Base-by-base conservation (phyloP, 2,888 invertebrate species). In the Drosophila austrosaltans region DNA sequence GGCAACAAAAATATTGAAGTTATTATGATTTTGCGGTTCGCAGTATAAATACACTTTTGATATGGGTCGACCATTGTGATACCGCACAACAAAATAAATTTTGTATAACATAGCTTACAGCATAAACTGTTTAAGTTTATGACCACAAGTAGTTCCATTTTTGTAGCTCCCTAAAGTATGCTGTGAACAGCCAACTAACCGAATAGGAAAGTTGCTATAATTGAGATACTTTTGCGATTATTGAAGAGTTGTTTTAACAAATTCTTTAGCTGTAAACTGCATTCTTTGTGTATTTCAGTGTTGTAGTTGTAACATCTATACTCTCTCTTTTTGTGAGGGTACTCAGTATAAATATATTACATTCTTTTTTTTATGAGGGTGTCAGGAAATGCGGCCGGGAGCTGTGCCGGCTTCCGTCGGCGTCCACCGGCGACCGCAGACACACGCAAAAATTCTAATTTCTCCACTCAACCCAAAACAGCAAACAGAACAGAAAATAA, bases 1-100 rank as follows among this genome's bases (percentile, higher is more conserved):
- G 79, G 69, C 75, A 64, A 78, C 78, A 76, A 78, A 84, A 88
- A 81, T 88, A 83, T 88, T 88, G 89, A 84, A 86, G 86, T 88
- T 83, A 83, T 87, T 80, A 88, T 83, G 80, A 87, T 80, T 77
- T 80, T 82, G 72, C 62, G 75, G 61, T 63, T 42, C 28, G 22
- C 53, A 63, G 53, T 54, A 54, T 40, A 22, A 3, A 7, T 12
- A 48, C 10, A 12, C 2, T 4, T 4, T 1, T 25, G 3, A 10
- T 3, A 61, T 20, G 32, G n/a, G 22, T 58, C 53, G 72, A 72
- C 42, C 0, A 3, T 5, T 16, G 1, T 3, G 20, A 30, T 67
- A 67, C 60, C 56, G 16, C 16, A 16, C 16, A 16, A 16, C 16
- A 16, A 16, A 16, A 2, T 8, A 20, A 54, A 20, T 10, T 30